phyloP scores from a whole-genome alignment of 2,888 invertebrate species.

The Hipparchia sbordonii region DNA sequence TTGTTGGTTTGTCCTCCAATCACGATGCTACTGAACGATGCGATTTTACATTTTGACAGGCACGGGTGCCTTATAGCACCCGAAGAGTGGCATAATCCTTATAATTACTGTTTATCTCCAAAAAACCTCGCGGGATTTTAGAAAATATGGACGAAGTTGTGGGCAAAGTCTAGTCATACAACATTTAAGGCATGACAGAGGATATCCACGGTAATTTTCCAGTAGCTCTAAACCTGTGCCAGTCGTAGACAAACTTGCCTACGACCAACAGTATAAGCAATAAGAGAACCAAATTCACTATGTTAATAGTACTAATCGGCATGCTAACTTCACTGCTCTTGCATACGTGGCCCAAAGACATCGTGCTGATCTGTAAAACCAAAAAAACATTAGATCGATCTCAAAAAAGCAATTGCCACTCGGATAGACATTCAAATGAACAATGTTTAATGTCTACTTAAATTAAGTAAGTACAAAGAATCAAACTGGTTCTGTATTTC shows the following conservation, averaged over 20 bases:
- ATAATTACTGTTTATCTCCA: too few species aligned
- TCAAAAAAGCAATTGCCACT: too few species aligned
- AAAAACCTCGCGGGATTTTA: too few species aligned
- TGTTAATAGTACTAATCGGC: constrained; percentile 87
- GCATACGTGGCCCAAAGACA: constrained; percentile 88
- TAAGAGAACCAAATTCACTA: constrained; percentile 87
- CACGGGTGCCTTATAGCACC: too few species aligned
- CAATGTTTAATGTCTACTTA: too few species aligned
- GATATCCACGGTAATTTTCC: constrained; percentile 93
- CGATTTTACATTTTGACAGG: too few species aligned
- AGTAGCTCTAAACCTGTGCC: constrained; percentile 90
- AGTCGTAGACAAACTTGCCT: constrained; percentile 90
- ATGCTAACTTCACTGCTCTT: constrained; percentile 62
- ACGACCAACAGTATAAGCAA: constrained; percentile 87
- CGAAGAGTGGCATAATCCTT: too few species aligned
- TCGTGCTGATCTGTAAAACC: constrained; percentile 84
- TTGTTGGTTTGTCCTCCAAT: too few species aligned
- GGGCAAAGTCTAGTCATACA: not conserved
- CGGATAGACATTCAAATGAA: too few species aligned
- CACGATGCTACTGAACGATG: too few species aligned
- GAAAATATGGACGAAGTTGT: too few species aligned
- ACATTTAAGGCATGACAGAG: constrained; percentile 85
- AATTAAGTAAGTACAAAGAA: too few species aligned
- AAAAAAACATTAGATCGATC: not conserved
- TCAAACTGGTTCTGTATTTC: not conserved